Base-by-base conservation (phyloP, 92 coral and sea anemone genomes). In the Diadumene lineata region DNA sequence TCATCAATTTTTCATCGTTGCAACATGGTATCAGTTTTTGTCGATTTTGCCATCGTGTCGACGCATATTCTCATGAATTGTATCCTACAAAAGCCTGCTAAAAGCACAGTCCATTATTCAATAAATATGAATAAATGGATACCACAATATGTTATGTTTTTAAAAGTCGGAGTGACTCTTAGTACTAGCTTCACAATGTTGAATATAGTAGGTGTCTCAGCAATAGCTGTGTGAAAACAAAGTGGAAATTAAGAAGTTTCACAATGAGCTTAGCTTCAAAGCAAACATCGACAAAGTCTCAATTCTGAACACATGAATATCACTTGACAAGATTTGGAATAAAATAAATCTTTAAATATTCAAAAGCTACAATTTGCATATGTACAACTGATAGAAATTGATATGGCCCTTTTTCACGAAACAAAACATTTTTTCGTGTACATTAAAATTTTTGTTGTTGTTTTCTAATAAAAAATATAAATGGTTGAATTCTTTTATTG, bases 291-390 rank as follows among this genome's bases (percentile, higher is more conserved):
- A 58, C 64, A 58, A 25, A 22, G 1, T 7, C 64, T 11, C 31
- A 58, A 10, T 23, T 3, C 1, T 11, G 11, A 9, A 7, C 1
- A 22, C 7, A 26, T 2, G 27, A 62, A 0, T 13, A 28, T 62
- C 2, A 62, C 31, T 27, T 62, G 43, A 62, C 34, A 28, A 6
- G 13, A 43, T 28, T 29, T 38, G 31, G 21, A 19, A 31, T 62
- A 19, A 22, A 62, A 62, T 31, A 43, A 62, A 21, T 8, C 7
- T 62, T 62, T 62, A 2, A 62, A 27, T 62, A 62, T 62, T 62
- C 68, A 62, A 26, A 17, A 62, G 68, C 31, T 28, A 27, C 31
- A 11, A 62, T 62, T 62, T 62, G 68, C 68, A 62, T 62, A 62
- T 60, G 13, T 23, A 60, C 26, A 60, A 21, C 3, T 60, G 19